phyloP scores from a whole-genome alignment of 2,888 invertebrate species.

The Drosophila hawaiiensis region DNA sequence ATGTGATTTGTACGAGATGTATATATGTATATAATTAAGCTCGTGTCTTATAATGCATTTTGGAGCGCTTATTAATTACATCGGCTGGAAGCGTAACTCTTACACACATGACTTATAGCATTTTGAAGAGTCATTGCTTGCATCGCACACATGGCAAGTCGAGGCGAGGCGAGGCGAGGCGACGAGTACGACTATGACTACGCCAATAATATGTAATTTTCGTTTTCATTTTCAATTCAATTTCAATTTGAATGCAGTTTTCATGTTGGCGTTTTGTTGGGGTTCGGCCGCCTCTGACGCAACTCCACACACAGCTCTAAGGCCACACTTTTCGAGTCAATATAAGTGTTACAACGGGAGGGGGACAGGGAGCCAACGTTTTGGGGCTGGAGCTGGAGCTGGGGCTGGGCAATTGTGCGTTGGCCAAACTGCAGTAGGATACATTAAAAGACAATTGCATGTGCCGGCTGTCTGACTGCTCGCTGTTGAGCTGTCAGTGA shows the following conservation, averaged over 20 bases:
- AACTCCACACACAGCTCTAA: slow-evolving; percentile 21
- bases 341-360: slow-evolving; percentile 21
- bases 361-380: slow-evolving; percentile 8
- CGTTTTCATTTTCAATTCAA: slow-evolving; percentile 61
- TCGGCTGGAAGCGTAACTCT: slow-evolving; percentile 17
- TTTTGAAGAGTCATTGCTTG: slow-evolving; percentile 76
- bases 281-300: slow-evolving; percentile 68
- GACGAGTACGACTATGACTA: slow-evolving; percentile 27
- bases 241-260: slow-evolving; percentile 61
- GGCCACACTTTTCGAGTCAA: slow-evolving; percentile 26
- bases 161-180: not conserved
- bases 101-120: slow-evolving; percentile 59
- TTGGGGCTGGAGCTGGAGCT: slow-evolving; percentile 25
- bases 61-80: slow-evolving; percentile 72
- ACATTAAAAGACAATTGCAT: slow-evolving; percentile 69
- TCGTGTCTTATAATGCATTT: slow-evolving; percentile 58
- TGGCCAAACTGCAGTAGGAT: slow-evolving; percentile 48
- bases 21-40: slow-evolving; percentile 41
- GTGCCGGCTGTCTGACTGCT: not conserved
- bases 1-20: not conserved
- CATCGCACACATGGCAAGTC: slow-evolving; percentile 16
- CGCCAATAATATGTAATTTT: slow-evolving; percentile 64
- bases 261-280: slow-evolving; percentile 67
- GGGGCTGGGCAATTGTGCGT: slow-evolving; percentile 68
- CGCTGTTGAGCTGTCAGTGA: slow-evolving; percentile 11